phyloP scores from a whole-genome alignment of 2,113 vertebrate genomes.

The Antechinus flavipes region DNA sequence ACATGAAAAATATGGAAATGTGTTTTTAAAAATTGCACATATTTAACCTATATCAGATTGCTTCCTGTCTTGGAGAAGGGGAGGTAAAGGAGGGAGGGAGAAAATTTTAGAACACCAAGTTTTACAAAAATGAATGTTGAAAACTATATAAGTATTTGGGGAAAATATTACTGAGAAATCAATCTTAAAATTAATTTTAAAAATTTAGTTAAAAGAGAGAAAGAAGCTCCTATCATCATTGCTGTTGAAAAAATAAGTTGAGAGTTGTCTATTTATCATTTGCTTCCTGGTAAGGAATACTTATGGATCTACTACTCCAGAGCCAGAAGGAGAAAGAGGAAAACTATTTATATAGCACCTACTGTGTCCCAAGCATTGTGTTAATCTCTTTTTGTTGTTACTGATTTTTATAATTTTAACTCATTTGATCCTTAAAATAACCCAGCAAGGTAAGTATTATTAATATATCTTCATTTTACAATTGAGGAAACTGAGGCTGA shows the following conservation, averaged over 20 bases:
- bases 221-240: background rate
- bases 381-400: no score
- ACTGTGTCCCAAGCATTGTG: background rate
- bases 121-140: no score
- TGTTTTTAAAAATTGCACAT: no score
- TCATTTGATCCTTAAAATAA: background rate
- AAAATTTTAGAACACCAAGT: no score
- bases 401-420: background rate
- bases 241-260: background rate
- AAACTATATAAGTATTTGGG: no score
- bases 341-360: background rate
- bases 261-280: background rate
- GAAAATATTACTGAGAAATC: no score
- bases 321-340: background rate
- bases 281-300: background rate
- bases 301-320: background rate
- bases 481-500: background rate
- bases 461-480: background rate
- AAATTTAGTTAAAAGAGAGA: background rate
- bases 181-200: no score
- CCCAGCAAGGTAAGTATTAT: background rate
- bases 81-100: no score
- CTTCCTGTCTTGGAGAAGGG: no score
- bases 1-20: no score
- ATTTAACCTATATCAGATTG: no score